Evolutionary conservation across 2,113 vertebrate genomes (phyloP).

Genomic region (Perca fluviatilis): DNA sequence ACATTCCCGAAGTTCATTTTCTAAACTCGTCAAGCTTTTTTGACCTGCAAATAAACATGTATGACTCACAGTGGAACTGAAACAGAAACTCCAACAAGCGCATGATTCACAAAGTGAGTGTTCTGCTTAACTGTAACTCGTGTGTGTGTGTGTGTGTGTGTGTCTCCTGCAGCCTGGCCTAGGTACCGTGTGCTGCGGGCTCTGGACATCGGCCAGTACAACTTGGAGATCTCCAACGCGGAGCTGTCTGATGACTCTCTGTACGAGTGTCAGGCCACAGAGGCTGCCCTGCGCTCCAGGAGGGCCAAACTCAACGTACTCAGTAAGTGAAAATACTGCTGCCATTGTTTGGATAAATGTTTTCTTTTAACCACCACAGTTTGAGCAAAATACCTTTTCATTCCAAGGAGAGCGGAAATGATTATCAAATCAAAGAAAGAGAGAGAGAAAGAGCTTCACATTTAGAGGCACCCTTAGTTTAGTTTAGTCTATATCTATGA

Average conservation of each 20-base stretch:
- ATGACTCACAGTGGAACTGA: not conserved
- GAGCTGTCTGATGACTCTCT: slow-evolving; percentile 94
- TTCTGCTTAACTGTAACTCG: not conserved
- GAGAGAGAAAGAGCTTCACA: not conserved
- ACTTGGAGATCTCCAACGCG: slow-evolving; percentile 91
- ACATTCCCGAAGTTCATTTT: not conserved
- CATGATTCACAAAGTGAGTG: not conserved
- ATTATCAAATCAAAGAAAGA: not conserved
- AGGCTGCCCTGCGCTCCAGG: slow-evolving; percentile 93
- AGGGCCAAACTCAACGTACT: slow-evolving; percentile 94
- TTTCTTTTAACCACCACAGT: not conserved
- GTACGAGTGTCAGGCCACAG: slow-evolving; percentile 97
- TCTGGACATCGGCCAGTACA: slow-evolving; percentile 92
- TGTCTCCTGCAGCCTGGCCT: slow-evolving; percentile 89
- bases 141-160: slow-evolving; percentile 15
- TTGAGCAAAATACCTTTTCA: not conserved
- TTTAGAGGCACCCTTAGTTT: not conserved
- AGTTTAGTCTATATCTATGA: no score
- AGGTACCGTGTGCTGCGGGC: slow-evolving; percentile 91
- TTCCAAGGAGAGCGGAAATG: not conserved
- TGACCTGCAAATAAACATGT: slow-evolving; percentile 17
- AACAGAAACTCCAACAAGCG: not conserved
- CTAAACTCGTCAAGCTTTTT: not conserved
- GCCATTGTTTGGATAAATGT: not conserved
- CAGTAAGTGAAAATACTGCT: slow-evolving; percentile 83